A percentile compares a stretch with the other conserved stretches of the same genome.
phyloP scores from a whole-genome alignment of 1,140 invertebrate genomes.

The Apis florea region DNA sequence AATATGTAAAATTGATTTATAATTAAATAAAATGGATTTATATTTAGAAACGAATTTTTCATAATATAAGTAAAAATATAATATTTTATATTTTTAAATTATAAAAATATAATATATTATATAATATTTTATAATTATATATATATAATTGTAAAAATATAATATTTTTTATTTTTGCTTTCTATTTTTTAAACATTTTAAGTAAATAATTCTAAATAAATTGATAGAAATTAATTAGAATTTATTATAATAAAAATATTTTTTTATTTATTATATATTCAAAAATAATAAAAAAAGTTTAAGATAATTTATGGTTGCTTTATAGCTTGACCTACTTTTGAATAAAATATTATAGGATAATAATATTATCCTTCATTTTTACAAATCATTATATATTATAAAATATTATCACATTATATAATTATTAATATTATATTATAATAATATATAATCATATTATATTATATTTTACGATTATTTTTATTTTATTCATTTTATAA shows the following conservation, averaged over 20 bases:
- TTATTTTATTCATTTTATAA: no score
- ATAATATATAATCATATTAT: no score
- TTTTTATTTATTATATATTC: not conserved
- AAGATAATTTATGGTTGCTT: not conserved
- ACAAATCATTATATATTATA: not conserved
- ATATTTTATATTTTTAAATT: not conserved
- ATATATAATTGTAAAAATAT: no score
- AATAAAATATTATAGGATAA: not conserved
- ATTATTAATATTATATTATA: no score
- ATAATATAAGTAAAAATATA: no score
- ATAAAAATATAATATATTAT: no score
- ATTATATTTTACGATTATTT: not conserved
- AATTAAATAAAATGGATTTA: not conserved
- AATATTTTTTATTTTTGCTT: not conserved
- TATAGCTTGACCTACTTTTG: constrained; percentile 1
- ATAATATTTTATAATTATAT: no score
- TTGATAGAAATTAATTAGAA: no score
- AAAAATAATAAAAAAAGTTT: not conserved
- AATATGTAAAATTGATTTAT: not conserved
- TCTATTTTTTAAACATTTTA: not conserved
- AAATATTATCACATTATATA: not conserved
- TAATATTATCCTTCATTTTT: not conserved
- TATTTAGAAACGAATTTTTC: not conserved
- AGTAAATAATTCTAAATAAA: not conserved
- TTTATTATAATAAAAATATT: not conserved